Evolutionary conservation across 1,140 invertebrate species (phyloP).

Genomic region (Coboldia fuscipes): DNA sequence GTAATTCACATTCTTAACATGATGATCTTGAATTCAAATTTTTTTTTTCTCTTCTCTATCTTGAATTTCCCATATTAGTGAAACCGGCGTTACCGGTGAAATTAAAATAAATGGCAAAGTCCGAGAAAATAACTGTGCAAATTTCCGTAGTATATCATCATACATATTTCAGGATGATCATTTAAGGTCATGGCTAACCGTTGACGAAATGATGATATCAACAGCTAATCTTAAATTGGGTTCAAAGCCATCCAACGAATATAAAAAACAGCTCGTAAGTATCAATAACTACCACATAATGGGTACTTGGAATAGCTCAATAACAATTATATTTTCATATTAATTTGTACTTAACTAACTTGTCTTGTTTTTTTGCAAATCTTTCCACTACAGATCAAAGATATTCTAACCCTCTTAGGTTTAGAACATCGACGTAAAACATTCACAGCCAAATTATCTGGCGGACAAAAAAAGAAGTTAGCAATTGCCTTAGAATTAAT

Average conservation of each 20-base stretch:
- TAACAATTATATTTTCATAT: no score
- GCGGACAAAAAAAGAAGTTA: constrained; percentile 70
- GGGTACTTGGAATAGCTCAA: no score
- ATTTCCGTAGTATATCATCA: constrained; percentile 56
- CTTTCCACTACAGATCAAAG: constrained; percentile 28
- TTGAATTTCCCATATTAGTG: constrained; percentile 16
- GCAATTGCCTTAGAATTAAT: constrained; percentile 71
- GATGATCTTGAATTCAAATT: not conserved
- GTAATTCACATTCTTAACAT: not conserved
- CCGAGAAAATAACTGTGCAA: constrained; percentile 39
- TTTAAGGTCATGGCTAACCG: constrained; percentile 53
- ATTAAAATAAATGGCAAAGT: constrained; percentile 54
- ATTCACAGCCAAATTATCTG: constrained; percentile 49
- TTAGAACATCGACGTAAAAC: constrained; percentile 40
- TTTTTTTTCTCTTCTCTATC: not conserved
- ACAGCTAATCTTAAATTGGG: constrained; percentile 73
- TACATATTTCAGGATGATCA: constrained; percentile 87
- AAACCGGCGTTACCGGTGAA: constrained; percentile 36
- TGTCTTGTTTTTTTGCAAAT: no score
- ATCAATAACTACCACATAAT: no score
- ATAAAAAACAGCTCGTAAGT: constrained; percentile 15
- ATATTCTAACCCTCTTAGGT: constrained; percentile 50
- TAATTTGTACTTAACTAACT: no score
- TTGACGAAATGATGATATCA: constrained; percentile 63
- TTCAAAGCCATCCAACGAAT: constrained; percentile 26